Conservation (phyloP, 1,140 invertebrate genomes). For the Zaprionus ornatus region DNA sequence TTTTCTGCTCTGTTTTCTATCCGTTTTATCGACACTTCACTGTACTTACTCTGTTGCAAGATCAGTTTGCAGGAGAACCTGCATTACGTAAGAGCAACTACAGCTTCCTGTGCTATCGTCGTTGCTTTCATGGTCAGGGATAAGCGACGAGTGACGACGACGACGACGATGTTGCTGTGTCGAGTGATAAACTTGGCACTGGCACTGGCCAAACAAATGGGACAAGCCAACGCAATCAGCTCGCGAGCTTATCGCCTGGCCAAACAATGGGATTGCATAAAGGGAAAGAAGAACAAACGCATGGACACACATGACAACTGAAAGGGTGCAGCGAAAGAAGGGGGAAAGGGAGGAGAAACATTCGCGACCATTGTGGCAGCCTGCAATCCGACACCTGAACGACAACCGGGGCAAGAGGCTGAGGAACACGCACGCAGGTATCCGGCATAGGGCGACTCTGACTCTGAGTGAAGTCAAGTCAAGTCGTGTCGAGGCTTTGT, state of each 20-base stretch:
- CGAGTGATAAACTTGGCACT: conserved; percentile 32
- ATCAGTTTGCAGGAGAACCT: conserved; percentile 7
- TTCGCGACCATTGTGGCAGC: not conserved
- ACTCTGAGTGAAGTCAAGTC: conserved; percentile 8
- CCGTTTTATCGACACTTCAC: conserved; percentile 2
- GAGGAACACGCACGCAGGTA: conserved; percentile 21
- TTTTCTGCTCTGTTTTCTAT: too few species aligned
- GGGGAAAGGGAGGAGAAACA: not conserved
- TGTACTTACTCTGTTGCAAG: not conserved
- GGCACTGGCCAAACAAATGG: conserved; percentile 42
- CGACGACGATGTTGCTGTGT: not conserved
- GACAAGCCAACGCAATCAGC: conserved; percentile 60
- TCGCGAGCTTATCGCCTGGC: conserved; percentile 53
- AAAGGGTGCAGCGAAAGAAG: not conserved
- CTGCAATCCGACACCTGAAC: conserved; percentile 37
- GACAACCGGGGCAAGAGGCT: not conserved
- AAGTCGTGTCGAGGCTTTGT: conserved; percentile 32
- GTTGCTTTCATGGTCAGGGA: conserved; percentile 19
- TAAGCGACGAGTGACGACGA: not conserved
- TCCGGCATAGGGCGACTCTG: conserved; percentile 21
- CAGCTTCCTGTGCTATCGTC: conserved; percentile 21
- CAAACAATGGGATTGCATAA: conserved; percentile 55
- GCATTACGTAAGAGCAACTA: conserved; percentile 32
- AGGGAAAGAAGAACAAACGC: not conserved
- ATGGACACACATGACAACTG: not conserved